Base-by-base conservation (phyloP, 2,113 vertebrate genomes). In the Rhea americana region DNA sequence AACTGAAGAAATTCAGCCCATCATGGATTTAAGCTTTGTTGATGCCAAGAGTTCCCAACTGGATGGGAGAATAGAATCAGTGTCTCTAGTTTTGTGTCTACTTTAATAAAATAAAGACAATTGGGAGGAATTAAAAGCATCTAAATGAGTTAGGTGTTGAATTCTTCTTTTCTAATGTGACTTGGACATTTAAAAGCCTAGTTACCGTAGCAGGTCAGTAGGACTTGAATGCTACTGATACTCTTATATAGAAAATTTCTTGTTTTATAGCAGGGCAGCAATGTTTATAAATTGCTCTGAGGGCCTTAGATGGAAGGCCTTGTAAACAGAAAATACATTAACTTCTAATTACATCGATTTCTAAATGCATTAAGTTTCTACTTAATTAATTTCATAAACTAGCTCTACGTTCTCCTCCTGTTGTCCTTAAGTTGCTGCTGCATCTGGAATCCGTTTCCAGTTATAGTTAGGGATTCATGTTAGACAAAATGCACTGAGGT, bases 321-420 rank as follows among this genome's bases (percentile, higher is more conserved):
- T 71, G 68, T 67, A 91, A 80, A 83, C 55, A 51, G 39, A 43
- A 78, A 82, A 89, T 39, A 55, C 35, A 47, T 71, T 56, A 56
- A 30, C 35, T 50, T 87, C 82, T 96, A 65, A 85, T 92, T 92
- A 95, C 24, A 83, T 87, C 77, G 47, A 59, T 67, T 92, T 59
- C 50, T 56, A 78, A 82, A 87, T 43, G 55, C 62, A 45, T 80
- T 74, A 88, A 13, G 8, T 35, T 50, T 87, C 85, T 95, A 68
- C 83, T 93, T 91, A 94, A 85, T 91, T 83, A 55, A 63, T 67
- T 92, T 63, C 50, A 53, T 71, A 83, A 90, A 67, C 37, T 78
- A 68, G 68, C 76, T 81, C 72, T 68, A 1, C 55, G 82, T 80
- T 48, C 43, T 75, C 8, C 26, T 94, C 53, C 70, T 61, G 53